phyloP scores from a whole-genome alignment of 1,140 invertebrate genomes.

The Dreissena rostriformis region DNA sequence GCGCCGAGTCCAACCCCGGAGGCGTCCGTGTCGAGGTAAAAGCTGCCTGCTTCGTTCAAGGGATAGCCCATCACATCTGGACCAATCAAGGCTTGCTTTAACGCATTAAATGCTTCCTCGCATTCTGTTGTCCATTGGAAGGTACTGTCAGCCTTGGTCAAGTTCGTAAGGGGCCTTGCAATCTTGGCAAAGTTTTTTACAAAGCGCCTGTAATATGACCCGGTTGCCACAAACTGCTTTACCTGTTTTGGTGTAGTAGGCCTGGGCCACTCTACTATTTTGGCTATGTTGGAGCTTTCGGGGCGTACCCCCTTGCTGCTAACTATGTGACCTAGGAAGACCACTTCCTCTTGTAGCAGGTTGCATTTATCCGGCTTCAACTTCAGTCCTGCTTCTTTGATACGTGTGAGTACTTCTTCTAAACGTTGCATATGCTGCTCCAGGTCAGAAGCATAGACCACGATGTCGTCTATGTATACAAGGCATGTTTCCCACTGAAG shows the following conservation, averaged over 20 bases:
- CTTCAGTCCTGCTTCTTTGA: no score
- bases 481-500: constrained; percentile 50
- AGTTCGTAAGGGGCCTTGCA: constrained; percentile 35
- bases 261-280: no score
- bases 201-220: no score
- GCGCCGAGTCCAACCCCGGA: constrained; percentile 62
- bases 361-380: constrained; percentile 53
- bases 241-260: constrained; percentile 37
- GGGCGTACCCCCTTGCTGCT: constrained; percentile 18
- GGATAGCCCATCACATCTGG: constrained; percentile 44
- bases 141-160: constrained; percentile 4
- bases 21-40: constrained; percentile 64
- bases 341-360: constrained; percentile 55
- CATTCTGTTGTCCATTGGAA: constrained; percentile 48
- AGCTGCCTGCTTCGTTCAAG: constrained; percentile 9
- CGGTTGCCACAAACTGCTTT: no score
- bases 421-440: no score
- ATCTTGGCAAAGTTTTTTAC: constrained; percentile 48
- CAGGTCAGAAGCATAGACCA: constrained; percentile 36
- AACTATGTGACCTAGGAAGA: constrained; percentile 52
- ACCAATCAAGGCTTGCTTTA: constrained; percentile 46
- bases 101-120: constrained; percentile 46
- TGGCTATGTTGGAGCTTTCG: no score
- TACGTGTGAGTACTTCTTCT: no score
- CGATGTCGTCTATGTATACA: constrained; percentile 62